Conservation (phyloP, 2,113 vertebrate genomes). For the Archocentrus centrarchus region DNA sequence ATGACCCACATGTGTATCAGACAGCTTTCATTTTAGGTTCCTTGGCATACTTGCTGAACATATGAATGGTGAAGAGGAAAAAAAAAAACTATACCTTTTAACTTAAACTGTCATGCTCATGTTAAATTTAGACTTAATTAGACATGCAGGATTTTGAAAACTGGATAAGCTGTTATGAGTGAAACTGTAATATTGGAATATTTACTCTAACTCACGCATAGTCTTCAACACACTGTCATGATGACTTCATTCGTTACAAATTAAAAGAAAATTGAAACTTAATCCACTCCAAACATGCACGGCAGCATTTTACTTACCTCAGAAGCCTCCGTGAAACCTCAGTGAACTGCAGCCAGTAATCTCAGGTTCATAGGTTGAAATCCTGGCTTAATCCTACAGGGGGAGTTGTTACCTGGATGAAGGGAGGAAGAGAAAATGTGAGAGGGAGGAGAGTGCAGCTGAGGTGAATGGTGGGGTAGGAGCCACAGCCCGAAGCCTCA, state of each 20-base stretch:
- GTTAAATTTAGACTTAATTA: background rate
- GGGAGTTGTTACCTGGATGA: constrained; percentile 57
- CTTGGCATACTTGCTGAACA: no score
- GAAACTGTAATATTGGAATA: background rate
- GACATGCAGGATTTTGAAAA: background rate
- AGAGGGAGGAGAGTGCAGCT: constrained; percentile 66
- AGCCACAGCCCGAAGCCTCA: constrained; percentile 60
- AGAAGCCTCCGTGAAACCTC: background rate
- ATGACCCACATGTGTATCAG: background rate
- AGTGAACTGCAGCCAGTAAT: background rate
- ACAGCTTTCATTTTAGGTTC: background rate
- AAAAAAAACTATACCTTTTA: no score
- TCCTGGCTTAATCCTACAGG: constrained; percentile 61
- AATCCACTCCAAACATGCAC: constrained; percentile 5
- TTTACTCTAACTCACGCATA: background rate
- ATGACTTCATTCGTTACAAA: background rate
- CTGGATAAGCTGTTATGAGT: background rate
- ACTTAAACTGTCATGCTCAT: background rate
- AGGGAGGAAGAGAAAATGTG: constrained; percentile 22
- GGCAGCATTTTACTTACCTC: background rate
- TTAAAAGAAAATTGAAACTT: background rate
- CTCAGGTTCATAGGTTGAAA: constrained; percentile 25
- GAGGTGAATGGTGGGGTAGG: constrained; percentile 73
- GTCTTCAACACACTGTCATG: background rate
- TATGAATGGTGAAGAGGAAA: background rate